phyloP scores from a whole-genome alignment of 2,888 invertebrate species.

The Ecdyonurus torrentis region DNA sequence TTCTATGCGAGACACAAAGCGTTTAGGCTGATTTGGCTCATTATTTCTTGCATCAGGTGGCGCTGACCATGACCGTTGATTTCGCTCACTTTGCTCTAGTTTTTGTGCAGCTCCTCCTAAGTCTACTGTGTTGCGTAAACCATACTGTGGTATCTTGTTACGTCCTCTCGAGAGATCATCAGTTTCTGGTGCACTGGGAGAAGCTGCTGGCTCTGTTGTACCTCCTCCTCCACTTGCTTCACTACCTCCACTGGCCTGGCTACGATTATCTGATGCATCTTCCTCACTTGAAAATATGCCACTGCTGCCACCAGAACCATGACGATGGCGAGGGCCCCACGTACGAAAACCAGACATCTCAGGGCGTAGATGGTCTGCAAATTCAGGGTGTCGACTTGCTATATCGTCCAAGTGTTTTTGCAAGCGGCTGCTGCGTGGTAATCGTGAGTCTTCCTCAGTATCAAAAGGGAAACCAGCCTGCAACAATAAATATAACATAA shows the following conservation, averaged over 20 bases:
- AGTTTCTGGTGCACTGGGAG: not conserved
- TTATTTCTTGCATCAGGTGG: slow-evolving; percentile 42
- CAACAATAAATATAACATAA: slow-evolving; percentile 8
- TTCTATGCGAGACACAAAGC: slow-evolving; percentile 20
- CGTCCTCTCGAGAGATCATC: slow-evolving; percentile 8
- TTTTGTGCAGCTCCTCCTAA: slow-evolving; percentile 47
- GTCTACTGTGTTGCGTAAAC: slow-evolving; percentile 60
- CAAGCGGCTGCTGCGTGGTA: slow-evolving; percentile 5
- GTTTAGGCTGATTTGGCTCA: slow-evolving; percentile 21
- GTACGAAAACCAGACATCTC: slow-evolving; percentile 27
- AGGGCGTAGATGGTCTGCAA: slow-evolving; percentile 45
- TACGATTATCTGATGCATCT: not conserved
- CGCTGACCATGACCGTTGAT: slow-evolving; percentile 61
- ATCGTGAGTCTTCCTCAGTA: slow-evolving; percentile 26
- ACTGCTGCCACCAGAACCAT: slow-evolving; percentile 26
- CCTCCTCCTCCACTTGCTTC: slow-evolving; percentile 10
- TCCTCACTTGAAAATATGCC: not conserved
- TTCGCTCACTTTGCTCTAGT: slow-evolving; percentile 36
- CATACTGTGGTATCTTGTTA: slow-evolving; percentile 40
- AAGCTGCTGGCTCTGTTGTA: slow-evolving; percentile 32
- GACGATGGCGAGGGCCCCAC: slow-evolving; percentile 30
- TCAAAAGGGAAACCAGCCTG: slow-evolving; percentile 48
- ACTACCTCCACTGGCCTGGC: slow-evolving; percentile 18
- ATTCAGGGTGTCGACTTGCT: slow-evolving; percentile 54
- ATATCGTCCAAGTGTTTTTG: slow-evolving; percentile 43